Evolutionary conservation across 2,888 invertebrate species (phyloP), one percentile per base, ranked within the genome.

Genomic region (Trissonchulus sp.): DNA sequence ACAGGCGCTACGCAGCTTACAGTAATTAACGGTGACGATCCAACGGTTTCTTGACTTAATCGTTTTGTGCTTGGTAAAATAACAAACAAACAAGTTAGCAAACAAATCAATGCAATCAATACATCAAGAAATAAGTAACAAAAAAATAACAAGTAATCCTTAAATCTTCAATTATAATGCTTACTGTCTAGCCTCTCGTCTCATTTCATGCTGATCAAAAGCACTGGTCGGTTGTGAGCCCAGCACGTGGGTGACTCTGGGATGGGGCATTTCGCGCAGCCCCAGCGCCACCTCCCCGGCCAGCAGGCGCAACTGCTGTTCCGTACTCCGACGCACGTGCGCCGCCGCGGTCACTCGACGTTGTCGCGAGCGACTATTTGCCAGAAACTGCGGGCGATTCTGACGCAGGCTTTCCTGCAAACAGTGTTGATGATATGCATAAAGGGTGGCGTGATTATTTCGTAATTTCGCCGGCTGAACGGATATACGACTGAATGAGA

Each of bases 271-370:
- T 37, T 34, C 33, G n/a, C 71, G 71, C n/a, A 33, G 71, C 2
- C 71, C 71, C 34, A 28, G 36, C 3, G 71, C 28, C n/a, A 69
- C 71, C 34, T 69, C 71, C n/a, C n/a, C 35, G 34, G 71, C 71
- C 34, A 69, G 71, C 8, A 3, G 8, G 2, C 71, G 71, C 71
- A 69, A 8, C 71, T 69, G 71, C n/a, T 37, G 71, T 31, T 69
- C 71, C 28, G 36, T 35, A 8, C 2, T 69, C 2, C 8, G 2
- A 35, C 71, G 34, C 33, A 69, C 71, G 37, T 8, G 34, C 35
- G 71, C 34, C 2, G 71, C 71, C 31, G 71, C 71, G 2, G 34
- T 35, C n/a, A 69, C 37, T 35, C 71, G 34, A 69, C 71, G 71
- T n/a, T 69, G 71, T 8, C 71, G 71, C 3, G 34, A 34, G n/a